Base-by-base conservation (phyloP, 1,140 invertebrate genomes). In the Drosophila sp. region DNA sequence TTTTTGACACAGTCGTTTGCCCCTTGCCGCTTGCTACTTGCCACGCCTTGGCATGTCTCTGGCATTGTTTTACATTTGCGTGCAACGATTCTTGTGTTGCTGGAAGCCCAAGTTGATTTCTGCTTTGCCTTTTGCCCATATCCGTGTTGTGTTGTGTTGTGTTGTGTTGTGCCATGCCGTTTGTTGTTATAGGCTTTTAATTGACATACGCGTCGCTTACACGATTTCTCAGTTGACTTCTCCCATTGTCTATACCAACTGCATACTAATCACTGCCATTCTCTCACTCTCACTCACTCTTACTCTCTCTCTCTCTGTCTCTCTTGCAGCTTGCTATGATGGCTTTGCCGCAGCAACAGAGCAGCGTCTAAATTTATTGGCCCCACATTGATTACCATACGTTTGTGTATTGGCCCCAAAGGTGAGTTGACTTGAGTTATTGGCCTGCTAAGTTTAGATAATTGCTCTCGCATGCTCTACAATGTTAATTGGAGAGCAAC, bases 131-230 rank as follows among this genome's bases (percentile, higher is more conserved):
- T 80, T 69, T 72, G 43, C 25, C 63, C 51, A 64, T 48, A 70
- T 63, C 27, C 72, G 43, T 66, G 46, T 40, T 63, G 18, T 58
- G 61, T 54, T 51, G 21, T 48, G 27, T 53, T 34, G 27, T 25
- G 27, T 7, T 66, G 25, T 59, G 54, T 62, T 64, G 65, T 43
- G 43, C 62, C 40, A 48, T 29, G 34, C 59, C 59, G 27, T 41
- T 67, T 45, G 32, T 69, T 89, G 83, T 89, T 89, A 89, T 89
- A 80, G 83, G 80, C 80, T 89, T 89, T 89, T 89, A 89, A 89
- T 89, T 89, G 83, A 89, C 84, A 89, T 83, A 89, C 50, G 84
- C 80, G 76, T 89, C 78, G 67, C 72, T 78, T 74, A 77, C 80
- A 89, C 84, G 84, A 82, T 78, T 87, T 74, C 76, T 65, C 72